Percentiles rank a stretch among this genome's conserved stretches.
Evolutionary conservation across 1,140 invertebrate species (phyloP).

Genomic region (Cepaea nemoralis): DNA sequence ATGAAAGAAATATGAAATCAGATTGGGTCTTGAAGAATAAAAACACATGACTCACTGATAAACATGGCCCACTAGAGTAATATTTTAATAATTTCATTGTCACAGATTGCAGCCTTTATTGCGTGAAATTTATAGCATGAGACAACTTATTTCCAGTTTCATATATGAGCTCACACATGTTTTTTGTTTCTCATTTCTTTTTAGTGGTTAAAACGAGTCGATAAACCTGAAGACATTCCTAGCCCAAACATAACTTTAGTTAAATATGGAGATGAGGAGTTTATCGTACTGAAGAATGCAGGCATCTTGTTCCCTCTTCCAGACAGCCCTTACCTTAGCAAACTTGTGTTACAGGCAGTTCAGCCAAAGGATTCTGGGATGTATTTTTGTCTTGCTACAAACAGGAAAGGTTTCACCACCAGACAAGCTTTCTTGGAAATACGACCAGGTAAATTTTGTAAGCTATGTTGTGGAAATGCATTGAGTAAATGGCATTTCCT

Average conservation of each 20-base stretch:
- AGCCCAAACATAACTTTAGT: constrained; percentile 52
- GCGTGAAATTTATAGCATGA: too few species aligned
- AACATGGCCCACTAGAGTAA: too few species aligned
- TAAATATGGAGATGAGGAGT: constrained; percentile 63
- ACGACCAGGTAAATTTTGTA: constrained; percentile 49
- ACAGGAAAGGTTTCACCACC: constrained; percentile 66
- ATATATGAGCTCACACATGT: too few species aligned
- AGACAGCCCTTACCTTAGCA: constrained; percentile 66
- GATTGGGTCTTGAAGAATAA: too few species aligned
- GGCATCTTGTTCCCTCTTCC: constrained; percentile 57
- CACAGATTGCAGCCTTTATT: too few species aligned
- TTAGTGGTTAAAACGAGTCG: constrained; percentile 70
- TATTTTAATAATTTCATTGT: too few species aligned
- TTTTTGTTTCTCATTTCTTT: not conserved
- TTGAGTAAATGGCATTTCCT: too few species aligned
- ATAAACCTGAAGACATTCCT: constrained; percentile 49
- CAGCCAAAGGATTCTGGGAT: constrained; percentile 62
- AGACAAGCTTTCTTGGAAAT: constrained; percentile 66
- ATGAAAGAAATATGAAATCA: too few species aligned
- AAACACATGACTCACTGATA: too few species aligned
- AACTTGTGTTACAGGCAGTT: constrained; percentile 63
- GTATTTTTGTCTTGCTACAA: constrained; percentile 70
- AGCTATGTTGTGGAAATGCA: too few species aligned
- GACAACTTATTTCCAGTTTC: too few species aligned
- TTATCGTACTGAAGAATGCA: constrained; percentile 64